phyloP scores from a whole-genome alignment of 30 jellyfish, hydroid and myxozoan species.

The Sanderia malayensis region DNA sequence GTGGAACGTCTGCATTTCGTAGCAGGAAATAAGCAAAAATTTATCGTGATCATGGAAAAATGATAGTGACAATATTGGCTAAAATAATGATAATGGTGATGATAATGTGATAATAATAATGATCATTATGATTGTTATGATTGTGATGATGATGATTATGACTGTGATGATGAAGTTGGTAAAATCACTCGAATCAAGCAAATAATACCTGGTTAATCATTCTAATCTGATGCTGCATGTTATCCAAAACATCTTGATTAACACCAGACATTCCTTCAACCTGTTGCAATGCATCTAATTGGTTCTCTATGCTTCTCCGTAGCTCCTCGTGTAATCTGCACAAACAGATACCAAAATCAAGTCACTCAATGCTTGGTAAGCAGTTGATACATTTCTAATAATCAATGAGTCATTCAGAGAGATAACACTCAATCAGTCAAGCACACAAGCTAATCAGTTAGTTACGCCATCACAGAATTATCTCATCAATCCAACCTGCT shows the following conservation, averaged over 20 bases:
- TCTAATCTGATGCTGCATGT: slow-evolving; percentile 62
- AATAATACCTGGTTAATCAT: slow-evolving; percentile 26
- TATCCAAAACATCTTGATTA: slow-evolving; percentile 63
- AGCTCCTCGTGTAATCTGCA: slow-evolving; percentile 77
- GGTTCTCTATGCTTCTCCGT: slow-evolving; percentile 72
- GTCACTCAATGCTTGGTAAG: not conserved
- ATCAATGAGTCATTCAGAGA: too few relatives aligned
- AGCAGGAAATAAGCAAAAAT: too few relatives aligned
- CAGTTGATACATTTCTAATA: too few relatives aligned
- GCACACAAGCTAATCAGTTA: too few relatives aligned
- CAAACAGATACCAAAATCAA: not conserved
- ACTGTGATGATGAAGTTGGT: not conserved
- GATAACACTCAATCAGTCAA: too few relatives aligned
- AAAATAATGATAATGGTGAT: not conserved
- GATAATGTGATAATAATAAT: not conserved
- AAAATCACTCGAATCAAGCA: too few relatives aligned
- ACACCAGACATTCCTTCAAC: slow-evolving; percentile 68
- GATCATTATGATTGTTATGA: not conserved
- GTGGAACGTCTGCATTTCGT: too few relatives aligned
- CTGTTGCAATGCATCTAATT: slow-evolving; percentile 70
- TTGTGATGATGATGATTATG: not conserved
- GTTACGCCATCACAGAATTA: too few relatives aligned
- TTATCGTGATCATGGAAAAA: too few relatives aligned
- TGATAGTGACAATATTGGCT: not conserved
- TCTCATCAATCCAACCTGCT: slow-evolving; percentile 47